Conservation (phyloP, 1,140 invertebrate genomes). For the Dermatophagoides farinae region DNA sequence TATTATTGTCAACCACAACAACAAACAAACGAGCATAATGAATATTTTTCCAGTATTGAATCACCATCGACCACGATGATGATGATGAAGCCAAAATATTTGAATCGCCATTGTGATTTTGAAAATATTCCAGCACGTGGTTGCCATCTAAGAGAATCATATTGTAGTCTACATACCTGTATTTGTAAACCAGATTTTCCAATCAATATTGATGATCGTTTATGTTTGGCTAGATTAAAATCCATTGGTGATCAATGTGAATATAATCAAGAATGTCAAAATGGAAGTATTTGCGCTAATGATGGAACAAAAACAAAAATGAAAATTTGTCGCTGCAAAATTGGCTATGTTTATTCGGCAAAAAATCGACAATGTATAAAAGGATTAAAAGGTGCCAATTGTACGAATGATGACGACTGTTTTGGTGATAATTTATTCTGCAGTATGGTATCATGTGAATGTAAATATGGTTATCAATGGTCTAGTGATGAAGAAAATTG, state of each 20-base stretch:
- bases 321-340: neutral
- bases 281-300: neutral
- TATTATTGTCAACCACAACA: too few relatives aligned
- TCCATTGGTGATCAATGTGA: neutral
- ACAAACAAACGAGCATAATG: too few relatives aligned
- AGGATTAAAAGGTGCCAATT: neutral
- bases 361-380: neutral
- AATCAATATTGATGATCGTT: conserved; percentile 3
- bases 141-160: conserved; percentile 1
- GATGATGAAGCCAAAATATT: neutral
- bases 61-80: neutral
- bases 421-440: neutral
- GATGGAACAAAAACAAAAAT: neutral
- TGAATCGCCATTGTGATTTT: conserved; percentile 9
- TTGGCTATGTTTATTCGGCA: neutral
- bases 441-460: neutral
- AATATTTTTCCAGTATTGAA: too few relatives aligned
- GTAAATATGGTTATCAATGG: neutral
- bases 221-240: conserved; percentile 1
- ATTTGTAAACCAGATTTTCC: conserved; percentile 9
- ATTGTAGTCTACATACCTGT: conserved; percentile 4
- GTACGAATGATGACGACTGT: neutral
- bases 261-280: neutral
- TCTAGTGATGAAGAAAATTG: neutral
- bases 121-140: conserved; percentile 1